Base-by-base conservation (phyloP, 1,140 invertebrate species). In the Melanaphis sacchari region DNA sequence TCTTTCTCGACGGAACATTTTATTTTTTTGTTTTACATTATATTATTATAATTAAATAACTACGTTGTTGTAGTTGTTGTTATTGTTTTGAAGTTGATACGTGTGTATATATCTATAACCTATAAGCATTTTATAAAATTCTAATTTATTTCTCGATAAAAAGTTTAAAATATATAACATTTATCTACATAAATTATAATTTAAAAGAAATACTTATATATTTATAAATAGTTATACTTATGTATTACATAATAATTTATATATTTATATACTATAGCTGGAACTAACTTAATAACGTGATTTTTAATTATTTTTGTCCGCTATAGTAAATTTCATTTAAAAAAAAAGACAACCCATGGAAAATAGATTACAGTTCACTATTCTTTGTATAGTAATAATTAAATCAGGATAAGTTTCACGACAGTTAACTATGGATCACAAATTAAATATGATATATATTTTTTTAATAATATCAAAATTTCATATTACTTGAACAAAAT, bases 41-140 rank as follows among this genome's bases (percentile, higher is more conserved):
- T 22, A 87, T 87, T 87, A 87, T 76, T 76, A 76, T 76, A 76
- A 76, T 41, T 43, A 40, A 84, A 84, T 84, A 84, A 84, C 82
- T 84, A 26, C 82, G 22, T 26, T 40, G 40, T 41, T 15, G 38
- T 9, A 26, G 40, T 26, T 40, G 22, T 41, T 40, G 24, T 85
- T 31, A 41, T 87, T 31, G 84, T 87, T 31, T 43, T 46, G 40
- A 43, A 41, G 40, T 87, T 43, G 26, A 87, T 87, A 46, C 38
- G 31, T 26, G 40, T 2, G 15, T 41, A 41, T 43, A 41, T 24
- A 87, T 76, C 59, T 15, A n/a, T n/a, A 76, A 76, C 59, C n/a
- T 15, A n/a, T 5, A 76, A 76, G 59, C 59, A n/a, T 76, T 76
- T 76, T 76, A n/a, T 18, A 43, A 87, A 87, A 87, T 43, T n/a